phyloP scores from a whole-genome alignment of 2,797 vertebrate species.

The Chelon labrosus region DNA sequence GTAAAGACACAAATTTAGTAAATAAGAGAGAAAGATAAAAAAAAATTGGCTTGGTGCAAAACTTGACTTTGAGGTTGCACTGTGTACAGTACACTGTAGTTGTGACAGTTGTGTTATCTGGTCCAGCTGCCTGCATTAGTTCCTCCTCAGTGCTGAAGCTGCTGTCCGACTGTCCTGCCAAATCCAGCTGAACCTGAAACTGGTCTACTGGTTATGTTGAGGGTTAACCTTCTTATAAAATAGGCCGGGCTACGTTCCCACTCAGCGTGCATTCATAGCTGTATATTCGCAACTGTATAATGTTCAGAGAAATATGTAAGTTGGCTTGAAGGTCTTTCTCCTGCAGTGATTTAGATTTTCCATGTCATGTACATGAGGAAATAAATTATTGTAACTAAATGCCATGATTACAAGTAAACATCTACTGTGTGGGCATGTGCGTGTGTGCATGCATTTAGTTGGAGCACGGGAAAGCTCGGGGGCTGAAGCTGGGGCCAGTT shows the following conservation, averaged over 20 bases:
- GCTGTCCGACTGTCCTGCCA: constrained; percentile 18
- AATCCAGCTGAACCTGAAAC: constrained; percentile 18
- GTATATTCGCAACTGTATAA: constrained; percentile 45
- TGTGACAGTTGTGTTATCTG: constrained; percentile 42
- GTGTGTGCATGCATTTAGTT: constrained; percentile 76
- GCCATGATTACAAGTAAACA: constrained; percentile 82
- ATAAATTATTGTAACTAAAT: constrained; percentile 81
- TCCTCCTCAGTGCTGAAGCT: constrained; percentile 26
- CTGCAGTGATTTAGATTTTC: constrained; percentile 73
- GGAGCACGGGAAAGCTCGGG: constrained; percentile 56
- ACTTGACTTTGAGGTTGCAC: constrained; percentile 7
- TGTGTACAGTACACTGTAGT: constrained; percentile 6
- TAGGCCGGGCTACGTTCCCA: not conserved
- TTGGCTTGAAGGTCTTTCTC: constrained; percentile 44
- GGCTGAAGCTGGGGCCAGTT: constrained; percentile 66
- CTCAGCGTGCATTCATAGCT: constrained; percentile 2
- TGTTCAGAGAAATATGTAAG: constrained; percentile 33
- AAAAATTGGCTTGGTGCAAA: not conserved
- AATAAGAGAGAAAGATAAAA: not conserved
- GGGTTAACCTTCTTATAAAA: constrained; percentile 23
- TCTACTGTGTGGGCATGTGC: constrained; percentile 77
- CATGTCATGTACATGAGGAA: constrained; percentile 74
- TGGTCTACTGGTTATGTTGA: constrained; percentile 12
- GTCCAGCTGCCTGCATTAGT: constrained; percentile 15
- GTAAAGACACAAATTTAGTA: constrained; percentile 13